These are phyloP conservation scores for Sinocyclocheilus anophthalmus DNA, from an alignment of 2,113 vertebrate species.

Conservation along the genomic window DNA sequence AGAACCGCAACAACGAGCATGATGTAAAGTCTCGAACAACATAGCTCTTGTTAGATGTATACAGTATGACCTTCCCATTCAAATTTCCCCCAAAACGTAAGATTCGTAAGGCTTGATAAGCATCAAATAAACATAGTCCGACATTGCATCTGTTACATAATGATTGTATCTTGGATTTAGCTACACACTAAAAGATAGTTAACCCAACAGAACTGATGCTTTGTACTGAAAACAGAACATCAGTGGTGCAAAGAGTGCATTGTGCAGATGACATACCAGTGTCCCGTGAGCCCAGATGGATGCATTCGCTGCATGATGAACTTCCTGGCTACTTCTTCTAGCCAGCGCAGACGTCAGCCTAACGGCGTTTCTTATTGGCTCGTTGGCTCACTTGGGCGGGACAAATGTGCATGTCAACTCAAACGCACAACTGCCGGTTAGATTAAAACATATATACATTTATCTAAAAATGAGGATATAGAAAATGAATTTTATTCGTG, in stretches of 20 bases:
- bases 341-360: too few relatives aligned
- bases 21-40: background rate
- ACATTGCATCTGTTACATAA: slow-evolving; percentile 16
- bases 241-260: background rate
- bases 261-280: background rate
- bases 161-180: background rate
- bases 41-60: background rate
- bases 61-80: background rate
- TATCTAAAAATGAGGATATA: too few relatives aligned
- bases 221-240: background rate
- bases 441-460: too few relatives aligned
- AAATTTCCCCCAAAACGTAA: background rate
- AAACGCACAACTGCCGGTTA: too few relatives aligned
- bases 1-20: background rate
- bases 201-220: background rate
- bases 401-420: too few relatives aligned
- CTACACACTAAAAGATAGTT: background rate
- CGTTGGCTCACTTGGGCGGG: too few relatives aligned
- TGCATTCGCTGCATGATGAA: background rate
- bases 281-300: background rate
- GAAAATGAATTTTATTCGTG: too few relatives aligned
- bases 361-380: too few relatives aligned
- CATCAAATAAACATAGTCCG: background rate
- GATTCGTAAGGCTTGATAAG: background rate
- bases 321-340: too few relatives aligned